phyloP scores from a whole-genome alignment of 1,140 invertebrate genomes.

The Diabrotica undecimpunctata region DNA sequence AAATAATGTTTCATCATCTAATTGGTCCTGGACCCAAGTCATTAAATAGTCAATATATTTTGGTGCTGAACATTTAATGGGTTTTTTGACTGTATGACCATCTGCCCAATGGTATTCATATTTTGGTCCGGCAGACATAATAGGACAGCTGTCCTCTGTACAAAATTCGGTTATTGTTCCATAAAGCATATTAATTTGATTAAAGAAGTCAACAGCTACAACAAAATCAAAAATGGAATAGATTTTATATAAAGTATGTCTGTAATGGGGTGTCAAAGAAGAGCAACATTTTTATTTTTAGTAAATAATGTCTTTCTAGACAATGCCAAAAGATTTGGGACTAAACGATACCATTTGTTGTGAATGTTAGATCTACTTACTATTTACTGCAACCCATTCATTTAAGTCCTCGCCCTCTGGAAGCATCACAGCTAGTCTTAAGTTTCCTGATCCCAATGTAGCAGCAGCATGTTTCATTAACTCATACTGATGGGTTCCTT shows the following conservation, averaged over 20 bases:
- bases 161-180: constrained; percentile 99
- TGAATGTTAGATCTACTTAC: constrained; percentile 57
- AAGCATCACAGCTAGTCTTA: constrained; percentile 91
- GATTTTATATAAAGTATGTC: not conserved
- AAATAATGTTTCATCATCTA: constrained; percentile 97
- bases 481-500: constrained; percentile 98
- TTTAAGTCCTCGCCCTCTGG: constrained; percentile 99
- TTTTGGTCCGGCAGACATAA: constrained; percentile 97
- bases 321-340: no score
- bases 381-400: constrained; percentile 99
- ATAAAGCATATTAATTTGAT: constrained; percentile 99
- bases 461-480: constrained; percentile 99
- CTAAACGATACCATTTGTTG: no score
- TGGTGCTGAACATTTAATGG: constrained; percentile 98
- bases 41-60: constrained; percentile 99
- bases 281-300: no score
- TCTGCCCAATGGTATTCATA: constrained; percentile 99
- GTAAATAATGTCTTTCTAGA: no score
- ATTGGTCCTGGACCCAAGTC: constrained; percentile 99
- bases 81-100: constrained; percentile 96
- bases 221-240: constrained; percentile 11
- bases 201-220: constrained; percentile 98
- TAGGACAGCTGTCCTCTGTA: constrained; percentile 94
- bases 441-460: constrained; percentile 95
- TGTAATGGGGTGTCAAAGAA: not conserved